Conservation (phyloP, 2,113 vertebrate genomes). For the Notarius lentiginosus region DNA sequence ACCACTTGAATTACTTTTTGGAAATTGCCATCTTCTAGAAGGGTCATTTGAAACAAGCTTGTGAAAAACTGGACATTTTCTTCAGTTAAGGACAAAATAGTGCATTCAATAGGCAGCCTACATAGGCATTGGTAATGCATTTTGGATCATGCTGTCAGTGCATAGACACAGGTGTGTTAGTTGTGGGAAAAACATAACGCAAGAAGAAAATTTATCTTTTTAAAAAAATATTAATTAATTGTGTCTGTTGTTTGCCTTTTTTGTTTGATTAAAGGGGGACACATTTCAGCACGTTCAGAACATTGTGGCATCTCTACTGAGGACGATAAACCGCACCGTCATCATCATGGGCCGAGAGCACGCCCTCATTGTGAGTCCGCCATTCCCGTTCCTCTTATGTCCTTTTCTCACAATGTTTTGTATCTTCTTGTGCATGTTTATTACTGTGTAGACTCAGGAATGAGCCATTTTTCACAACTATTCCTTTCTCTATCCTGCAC, state of each 20-base stretch:
- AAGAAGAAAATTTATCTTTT: not conserved
- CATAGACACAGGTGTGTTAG: not conserved
- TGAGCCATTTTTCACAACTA: conserved; percentile 6
- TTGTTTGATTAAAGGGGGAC: conserved; percentile 71
- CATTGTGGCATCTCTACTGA: conserved; percentile 85
- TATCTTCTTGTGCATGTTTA: not conserved
- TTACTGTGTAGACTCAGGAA: not conserved
- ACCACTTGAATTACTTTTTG: conserved; percentile 2
- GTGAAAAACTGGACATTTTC: not conserved
- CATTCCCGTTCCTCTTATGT: not conserved
- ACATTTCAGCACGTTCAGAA: conserved; percentile 89
- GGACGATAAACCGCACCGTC: conserved; percentile 86
- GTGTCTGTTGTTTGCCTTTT: not conserved
- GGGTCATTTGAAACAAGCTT: conserved; percentile 1
- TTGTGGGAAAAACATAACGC: no score
- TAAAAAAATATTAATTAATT: not conserved
- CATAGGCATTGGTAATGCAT: not conserved
- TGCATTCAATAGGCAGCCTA: not conserved
- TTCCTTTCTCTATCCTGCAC: not conserved
- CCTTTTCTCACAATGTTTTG: not conserved
- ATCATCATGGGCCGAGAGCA: conserved; percentile 92
- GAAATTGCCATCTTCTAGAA: not conserved
- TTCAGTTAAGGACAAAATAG: not conserved
- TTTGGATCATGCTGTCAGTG: not conserved
- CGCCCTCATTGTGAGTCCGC: conserved; percentile 84